Evolutionary conservation across 2,888 invertebrate genomes (phyloP).

Genomic region (Lissocephala sabroskyi): DNA sequence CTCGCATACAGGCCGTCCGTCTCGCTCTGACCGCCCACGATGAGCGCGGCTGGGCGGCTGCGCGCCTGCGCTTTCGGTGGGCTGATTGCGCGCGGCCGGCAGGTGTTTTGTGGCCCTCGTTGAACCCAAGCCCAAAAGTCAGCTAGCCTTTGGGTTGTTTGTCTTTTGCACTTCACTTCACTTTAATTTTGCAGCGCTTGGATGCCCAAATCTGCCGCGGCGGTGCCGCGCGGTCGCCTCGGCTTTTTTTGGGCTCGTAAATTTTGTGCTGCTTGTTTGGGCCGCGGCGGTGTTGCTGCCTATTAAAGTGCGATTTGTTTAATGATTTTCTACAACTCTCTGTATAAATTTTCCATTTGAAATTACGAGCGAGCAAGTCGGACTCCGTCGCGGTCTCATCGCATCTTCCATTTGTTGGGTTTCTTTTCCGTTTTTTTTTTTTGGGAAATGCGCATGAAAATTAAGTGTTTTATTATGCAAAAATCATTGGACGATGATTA

Average conservation of each 20-base stretch:
- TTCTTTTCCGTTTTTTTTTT: slow-evolving; percentile 7
- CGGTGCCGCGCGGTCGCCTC: no score
- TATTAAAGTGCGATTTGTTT: slow-evolving; percentile 70
- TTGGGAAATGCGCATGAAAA: slow-evolving; percentile 62
- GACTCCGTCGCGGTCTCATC: not conserved
- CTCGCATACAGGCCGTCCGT: slow-evolving; percentile 13
- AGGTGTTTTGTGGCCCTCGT: slow-evolving; percentile 19
- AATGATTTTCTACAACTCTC: slow-evolving; percentile 63
- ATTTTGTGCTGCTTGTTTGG: slow-evolving; percentile 1
- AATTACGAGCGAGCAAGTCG: slow-evolving; percentile 55
- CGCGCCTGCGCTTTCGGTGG: slow-evolving; percentile 13
- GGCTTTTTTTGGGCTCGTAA: slow-evolving; percentile 38
- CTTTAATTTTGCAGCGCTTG: slow-evolving; percentile 62
- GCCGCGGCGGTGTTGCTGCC: slow-evolving; percentile 28
- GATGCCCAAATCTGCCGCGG: slow-evolving; percentile 43
- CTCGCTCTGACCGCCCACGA: not conserved
- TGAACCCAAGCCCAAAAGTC: slow-evolving; percentile 46
- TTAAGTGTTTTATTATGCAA: slow-evolving; percentile 71
- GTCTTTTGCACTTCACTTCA: slow-evolving; percentile 68
- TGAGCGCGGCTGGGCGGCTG: not conserved
- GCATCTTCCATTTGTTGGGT: no score
- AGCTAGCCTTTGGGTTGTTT: slow-evolving; percentile 51
- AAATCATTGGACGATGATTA: slow-evolving; percentile 44
- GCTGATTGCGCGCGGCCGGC: slow-evolving; percentile 29
- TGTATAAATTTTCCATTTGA: slow-evolving; percentile 65